A percentile compares a stretch with the other conserved stretches of the same genome.
Evolutionary conservation across 2,888 invertebrate species (phyloP).

Genomic region (Sceliomorpha sp.): DNA sequence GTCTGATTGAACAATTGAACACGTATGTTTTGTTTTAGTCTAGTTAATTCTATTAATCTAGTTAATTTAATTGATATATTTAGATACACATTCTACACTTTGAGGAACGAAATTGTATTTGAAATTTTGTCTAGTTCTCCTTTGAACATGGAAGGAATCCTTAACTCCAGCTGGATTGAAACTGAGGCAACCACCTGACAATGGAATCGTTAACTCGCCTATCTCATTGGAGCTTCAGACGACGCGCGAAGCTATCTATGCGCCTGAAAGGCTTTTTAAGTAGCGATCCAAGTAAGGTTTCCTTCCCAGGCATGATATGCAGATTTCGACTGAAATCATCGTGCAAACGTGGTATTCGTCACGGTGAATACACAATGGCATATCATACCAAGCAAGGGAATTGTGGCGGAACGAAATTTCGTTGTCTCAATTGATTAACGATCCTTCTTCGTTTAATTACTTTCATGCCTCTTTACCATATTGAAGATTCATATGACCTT

Average conservation of each 20-base stretch:
- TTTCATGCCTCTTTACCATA: background rate
- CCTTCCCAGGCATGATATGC: conserved; percentile 15
- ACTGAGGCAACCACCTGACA: background rate
- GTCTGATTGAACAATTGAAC: too few species aligned
- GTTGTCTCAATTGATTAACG: background rate
- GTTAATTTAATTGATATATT: too few species aligned
- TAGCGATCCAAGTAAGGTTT: conserved; percentile 5
- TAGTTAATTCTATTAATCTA: too few species aligned
- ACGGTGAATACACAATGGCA: conserved; percentile 5
- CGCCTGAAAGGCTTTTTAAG: conserved; percentile 14
- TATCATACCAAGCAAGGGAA: background rate
- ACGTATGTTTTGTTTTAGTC: too few species aligned
- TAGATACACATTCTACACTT: too few species aligned
- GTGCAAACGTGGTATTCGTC: conserved; percentile 10
- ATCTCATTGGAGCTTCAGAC: conserved; percentile 15
- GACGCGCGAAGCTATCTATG: conserved; percentile 17
- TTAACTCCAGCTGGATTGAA: background rate
- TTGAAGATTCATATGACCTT: too few species aligned
- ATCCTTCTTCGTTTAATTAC: conserved; percentile 1
- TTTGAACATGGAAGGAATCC: too few species aligned
- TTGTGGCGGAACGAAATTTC: background rate
- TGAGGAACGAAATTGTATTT: too few species aligned
- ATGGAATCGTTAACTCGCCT: conserved; percentile 6
- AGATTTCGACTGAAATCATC: conserved; percentile 10
- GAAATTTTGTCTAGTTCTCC: too few species aligned